These are phyloP conservation scores for Condylostylus longicornis DNA, from an alignment of 1,140 invertebrate species.

Conservation along the genomic window DNA sequence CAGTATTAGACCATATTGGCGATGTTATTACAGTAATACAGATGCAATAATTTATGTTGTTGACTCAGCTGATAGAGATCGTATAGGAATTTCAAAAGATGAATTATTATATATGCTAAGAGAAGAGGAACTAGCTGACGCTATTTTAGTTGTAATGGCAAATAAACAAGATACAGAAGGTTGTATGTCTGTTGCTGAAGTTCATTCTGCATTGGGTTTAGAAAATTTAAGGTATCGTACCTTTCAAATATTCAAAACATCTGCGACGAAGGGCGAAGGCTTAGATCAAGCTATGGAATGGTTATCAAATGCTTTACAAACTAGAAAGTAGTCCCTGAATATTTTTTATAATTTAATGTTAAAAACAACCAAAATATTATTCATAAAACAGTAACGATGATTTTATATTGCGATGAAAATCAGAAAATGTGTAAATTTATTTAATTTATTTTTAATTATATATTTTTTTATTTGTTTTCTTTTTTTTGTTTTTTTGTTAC, in stretches of 20 bases:
- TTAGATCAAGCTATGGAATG: conserved; percentile 99
- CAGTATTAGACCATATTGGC: conserved; percentile 93
- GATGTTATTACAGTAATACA: conserved; percentile 99
- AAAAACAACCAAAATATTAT: conserved; percentile 4
- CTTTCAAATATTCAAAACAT: conserved; percentile 99
- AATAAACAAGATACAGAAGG: conserved; percentile 99
- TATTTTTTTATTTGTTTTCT: not conserved
- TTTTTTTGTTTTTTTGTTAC: too few species aligned
- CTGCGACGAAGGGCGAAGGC: conserved; percentile 95
- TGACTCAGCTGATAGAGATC: conserved; percentile 94
- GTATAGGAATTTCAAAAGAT: conserved; percentile 98
- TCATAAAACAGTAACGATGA: too few species aligned
- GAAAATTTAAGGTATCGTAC: conserved; percentile 91
- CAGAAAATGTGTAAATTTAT: too few species aligned
- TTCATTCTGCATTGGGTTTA: conserved; percentile 89
- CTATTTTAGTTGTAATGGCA: conserved; percentile 91
- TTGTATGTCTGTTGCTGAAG: conserved; percentile 88
- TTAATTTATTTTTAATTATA: not conserved
- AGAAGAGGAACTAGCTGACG: conserved; percentile 93
- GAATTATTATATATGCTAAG: conserved; percentile 94
- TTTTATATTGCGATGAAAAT: too few species aligned
- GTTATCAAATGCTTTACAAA: conserved; percentile 78
- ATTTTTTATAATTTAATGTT: conserved; percentile 6
- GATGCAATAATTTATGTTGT: conserved; percentile 99
- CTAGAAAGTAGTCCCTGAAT: conserved; percentile 59